Percentiles rank a stretch among this genome's conserved stretches.
phyloP scores from a whole-genome alignment of 2,113 vertebrate genomes.

The Antigone vipio region DNA sequence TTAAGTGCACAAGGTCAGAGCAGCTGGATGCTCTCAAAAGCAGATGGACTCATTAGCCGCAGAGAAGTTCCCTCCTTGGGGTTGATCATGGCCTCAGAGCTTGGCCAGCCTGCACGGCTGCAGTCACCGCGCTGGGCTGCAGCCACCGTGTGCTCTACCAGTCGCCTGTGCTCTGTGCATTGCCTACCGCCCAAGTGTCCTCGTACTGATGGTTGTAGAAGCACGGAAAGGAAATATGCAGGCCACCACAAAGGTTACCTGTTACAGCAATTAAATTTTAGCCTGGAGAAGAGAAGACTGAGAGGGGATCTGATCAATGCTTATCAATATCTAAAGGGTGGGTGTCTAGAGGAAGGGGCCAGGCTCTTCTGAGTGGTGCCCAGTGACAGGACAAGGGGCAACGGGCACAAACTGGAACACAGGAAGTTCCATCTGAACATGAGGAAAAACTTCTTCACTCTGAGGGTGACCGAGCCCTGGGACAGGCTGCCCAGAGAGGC shows the following conservation, averaged over 20 bases:
- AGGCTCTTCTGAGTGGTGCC: too few relatives aligned
- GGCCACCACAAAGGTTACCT: neutral
- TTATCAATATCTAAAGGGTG: too few relatives aligned
- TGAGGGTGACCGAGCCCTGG: too few relatives aligned
- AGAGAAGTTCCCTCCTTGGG: neutral
- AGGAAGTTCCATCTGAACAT: too few relatives aligned
- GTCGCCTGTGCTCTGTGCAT: neutral
- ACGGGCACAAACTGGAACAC: too few relatives aligned
- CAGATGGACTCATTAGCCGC: neutral
- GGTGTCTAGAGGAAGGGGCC: too few relatives aligned
- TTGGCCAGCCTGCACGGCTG: neutral
- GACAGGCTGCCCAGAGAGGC: too few relatives aligned
- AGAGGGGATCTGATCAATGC: too few relatives aligned
- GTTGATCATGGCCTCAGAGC: neutral
- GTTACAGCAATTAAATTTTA: too few relatives aligned
- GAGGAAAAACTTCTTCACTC: too few relatives aligned
- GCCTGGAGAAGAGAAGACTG: too few relatives aligned
- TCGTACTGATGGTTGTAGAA: neutral
- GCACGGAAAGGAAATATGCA: neutral
- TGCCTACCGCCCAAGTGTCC: neutral
- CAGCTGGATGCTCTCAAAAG: slow-evolving; percentile 7
- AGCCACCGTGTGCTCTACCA: neutral
- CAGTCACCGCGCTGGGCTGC: neutral
- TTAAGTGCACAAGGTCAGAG: slow-evolving; percentile 14
- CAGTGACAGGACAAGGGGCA: too few relatives aligned